These are phyloP conservation scores for Chirona hameri DNA, from an alignment of 2,888 invertebrate species.

Conservation along the genomic window DNA sequence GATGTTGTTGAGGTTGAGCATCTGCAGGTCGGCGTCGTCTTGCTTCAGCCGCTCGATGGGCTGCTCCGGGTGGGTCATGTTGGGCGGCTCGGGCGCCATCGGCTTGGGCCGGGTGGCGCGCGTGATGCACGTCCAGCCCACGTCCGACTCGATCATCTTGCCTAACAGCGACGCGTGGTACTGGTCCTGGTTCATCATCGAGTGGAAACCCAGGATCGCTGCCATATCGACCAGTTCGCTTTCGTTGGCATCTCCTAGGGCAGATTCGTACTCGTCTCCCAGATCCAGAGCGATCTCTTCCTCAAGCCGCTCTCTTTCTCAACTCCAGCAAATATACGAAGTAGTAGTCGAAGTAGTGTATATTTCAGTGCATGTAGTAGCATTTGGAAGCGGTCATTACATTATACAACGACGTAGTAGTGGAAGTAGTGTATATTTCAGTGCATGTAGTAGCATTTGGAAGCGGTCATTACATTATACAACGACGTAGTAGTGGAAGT, in stretches of 20 bases:
- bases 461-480: no score
- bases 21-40: constrained; percentile 79
- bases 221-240: constrained; percentile 98
- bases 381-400: no score
- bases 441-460: no score
- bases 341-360: no score
- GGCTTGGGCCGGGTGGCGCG: constrained; percentile 88
- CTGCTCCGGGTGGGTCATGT: constrained; percentile 91
- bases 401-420: no score
- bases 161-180: constrained; percentile 94
- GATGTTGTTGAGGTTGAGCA: constrained; percentile 99
- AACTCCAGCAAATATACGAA: no score
- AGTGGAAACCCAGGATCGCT: constrained; percentile 99
- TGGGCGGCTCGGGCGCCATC: constrained; percentile 92
- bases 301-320: no score
- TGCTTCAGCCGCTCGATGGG: constrained; percentile 84
- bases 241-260: constrained; percentile 81
- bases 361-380: no score
- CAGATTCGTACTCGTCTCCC: constrained; percentile 89
- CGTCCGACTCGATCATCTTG: constrained; percentile 62
- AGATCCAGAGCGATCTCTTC: constrained; percentile 62
- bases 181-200: constrained; percentile 99
- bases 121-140: constrained; percentile 92
- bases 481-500: no score
- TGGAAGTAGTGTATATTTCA: no score